Percentiles rank a stretch among this genome's conserved stretches.
Evolutionary conservation across 2,888 invertebrate genomes (phyloP).

Genomic region (Empis stercorea): DNA sequence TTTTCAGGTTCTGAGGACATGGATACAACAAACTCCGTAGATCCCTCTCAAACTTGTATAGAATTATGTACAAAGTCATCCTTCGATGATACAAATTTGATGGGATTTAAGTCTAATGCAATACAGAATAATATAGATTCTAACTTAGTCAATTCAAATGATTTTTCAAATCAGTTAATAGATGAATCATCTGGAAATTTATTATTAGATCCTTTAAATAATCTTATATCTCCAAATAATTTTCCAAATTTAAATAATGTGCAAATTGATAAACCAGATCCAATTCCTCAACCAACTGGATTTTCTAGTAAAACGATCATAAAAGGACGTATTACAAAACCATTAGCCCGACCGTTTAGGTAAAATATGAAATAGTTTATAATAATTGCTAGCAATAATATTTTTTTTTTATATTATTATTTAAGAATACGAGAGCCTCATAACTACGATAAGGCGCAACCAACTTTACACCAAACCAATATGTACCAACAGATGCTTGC

Average conservation of each 20-base stretch:
- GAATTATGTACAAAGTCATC: too few species aligned
- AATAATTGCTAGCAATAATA: background rate
- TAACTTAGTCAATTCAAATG: too few species aligned
- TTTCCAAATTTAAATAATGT: background rate
- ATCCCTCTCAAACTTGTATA: too few species aligned
- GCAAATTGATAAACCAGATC: slow-evolving; percentile 6
- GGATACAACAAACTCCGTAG: too few species aligned
- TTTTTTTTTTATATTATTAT: slow-evolving; percentile 19
- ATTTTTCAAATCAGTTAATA: too few species aligned
- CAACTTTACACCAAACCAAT: slow-evolving; percentile 36
- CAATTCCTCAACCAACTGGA: slow-evolving; percentile 1
- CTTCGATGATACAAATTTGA: too few species aligned
- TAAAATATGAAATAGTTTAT: slow-evolving; percentile 7
- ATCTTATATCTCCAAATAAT: background rate
- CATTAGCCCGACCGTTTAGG: slow-evolving; percentile 24
- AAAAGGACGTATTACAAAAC: slow-evolving; percentile 32
- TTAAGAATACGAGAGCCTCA: slow-evolving; percentile 31
- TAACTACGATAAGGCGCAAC: slow-evolving; percentile 36
- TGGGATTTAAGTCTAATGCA: too few species aligned
- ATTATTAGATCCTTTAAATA: too few species aligned
- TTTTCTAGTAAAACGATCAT: slow-evolving; percentile 26
- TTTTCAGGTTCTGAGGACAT: too few species aligned
- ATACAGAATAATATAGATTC: too few species aligned
- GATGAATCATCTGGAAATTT: too few species aligned
- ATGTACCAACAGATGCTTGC: slow-evolving; percentile 37